phyloP scores from a whole-genome alignment of 2,113 vertebrate species.

The Epinephelus cyanopodus region DNA sequence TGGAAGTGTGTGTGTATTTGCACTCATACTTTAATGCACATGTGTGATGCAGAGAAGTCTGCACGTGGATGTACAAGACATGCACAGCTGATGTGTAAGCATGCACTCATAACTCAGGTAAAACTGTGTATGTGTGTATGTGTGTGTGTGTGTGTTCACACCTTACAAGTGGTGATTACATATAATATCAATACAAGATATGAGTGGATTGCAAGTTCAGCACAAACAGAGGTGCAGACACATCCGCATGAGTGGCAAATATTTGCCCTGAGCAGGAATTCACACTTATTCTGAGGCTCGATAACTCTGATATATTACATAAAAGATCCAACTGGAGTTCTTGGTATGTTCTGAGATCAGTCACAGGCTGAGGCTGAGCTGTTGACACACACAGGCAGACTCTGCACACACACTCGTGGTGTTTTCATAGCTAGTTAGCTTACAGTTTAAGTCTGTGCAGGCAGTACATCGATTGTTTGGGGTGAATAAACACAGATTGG shows the following conservation, averaged over 20 bases:
- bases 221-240: background rate
- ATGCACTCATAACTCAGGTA: background rate
- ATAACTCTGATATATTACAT: background rate
- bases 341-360: background rate
- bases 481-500: background rate
- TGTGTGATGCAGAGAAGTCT: background rate
- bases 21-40: constrained; percentile 8
- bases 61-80: background rate
- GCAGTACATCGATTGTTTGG: background rate
- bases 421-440: background rate
- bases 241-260: background rate
- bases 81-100: background rate
- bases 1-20: background rate
- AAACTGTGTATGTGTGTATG: background rate
- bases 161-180: background rate
- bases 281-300: background rate
- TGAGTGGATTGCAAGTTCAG: background rate
- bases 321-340: background rate
- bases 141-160: background rate
- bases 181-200: background rate
- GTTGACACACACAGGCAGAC: background rate
- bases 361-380: background rate
- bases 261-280: background rate
- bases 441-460: background rate
- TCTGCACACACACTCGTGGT: background rate